These are phyloP conservation scores for Oxyura jamaicensis DNA, from an alignment of 2,113 vertebrate species.

Conservation along the genomic window DNA sequence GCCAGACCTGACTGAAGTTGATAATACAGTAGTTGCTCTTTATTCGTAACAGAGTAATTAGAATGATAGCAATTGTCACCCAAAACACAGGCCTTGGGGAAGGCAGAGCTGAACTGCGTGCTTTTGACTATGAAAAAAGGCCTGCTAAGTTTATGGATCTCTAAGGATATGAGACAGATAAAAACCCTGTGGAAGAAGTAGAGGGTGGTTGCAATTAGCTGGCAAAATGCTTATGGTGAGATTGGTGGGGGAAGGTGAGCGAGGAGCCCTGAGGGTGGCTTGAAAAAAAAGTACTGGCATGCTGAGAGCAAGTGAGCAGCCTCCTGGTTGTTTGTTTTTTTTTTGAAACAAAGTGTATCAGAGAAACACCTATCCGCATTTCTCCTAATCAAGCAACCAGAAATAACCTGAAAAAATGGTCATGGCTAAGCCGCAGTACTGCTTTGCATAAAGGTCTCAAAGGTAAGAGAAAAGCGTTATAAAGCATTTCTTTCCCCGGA, in stretches of 20 bases:
- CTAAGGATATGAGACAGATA: neutral
- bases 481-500: neutral
- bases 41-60: neutral
- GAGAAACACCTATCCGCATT: neutral
- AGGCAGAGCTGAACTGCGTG: accelerated
- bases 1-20: neutral
- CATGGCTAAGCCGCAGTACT: neutral
- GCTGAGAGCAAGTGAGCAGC: neutral
- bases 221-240: accelerated
- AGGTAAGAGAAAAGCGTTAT: neutral
- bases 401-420: neutral
- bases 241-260: neutral
- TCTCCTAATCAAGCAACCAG: neutral
- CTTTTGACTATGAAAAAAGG: neutral
- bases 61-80: neutral
- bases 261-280: neutral
- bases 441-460: neutral
- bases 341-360: neutral
- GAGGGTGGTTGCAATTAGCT: accelerated
- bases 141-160: neutral
- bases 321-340: neutral
- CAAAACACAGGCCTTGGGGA: neutral
- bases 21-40: neutral
- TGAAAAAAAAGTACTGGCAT: neutral
- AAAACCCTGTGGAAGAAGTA: neutral